Evolutionary conservation across 2,797 vertebrate genomes (phyloP).

Genomic region (Pseudomugil gertrudae): DNA sequence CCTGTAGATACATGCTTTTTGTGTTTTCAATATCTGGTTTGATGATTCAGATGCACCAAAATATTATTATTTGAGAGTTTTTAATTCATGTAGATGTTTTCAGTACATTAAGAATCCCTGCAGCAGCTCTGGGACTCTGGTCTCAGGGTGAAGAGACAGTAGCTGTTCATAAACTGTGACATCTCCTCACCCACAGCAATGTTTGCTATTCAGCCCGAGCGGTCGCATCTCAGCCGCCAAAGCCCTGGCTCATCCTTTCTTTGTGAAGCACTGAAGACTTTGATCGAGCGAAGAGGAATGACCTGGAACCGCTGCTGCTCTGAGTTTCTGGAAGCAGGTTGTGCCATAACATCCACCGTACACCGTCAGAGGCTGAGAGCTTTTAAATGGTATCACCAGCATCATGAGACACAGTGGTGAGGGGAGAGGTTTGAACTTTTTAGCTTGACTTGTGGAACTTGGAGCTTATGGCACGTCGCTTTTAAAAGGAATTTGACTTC

Average conservation of each 20-base stretch:
- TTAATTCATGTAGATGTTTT: neutral
- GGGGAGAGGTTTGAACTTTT: neutral
- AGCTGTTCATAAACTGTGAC: constrained; percentile 1
- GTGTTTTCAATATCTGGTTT: neutral
- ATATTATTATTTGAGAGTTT: neutral
- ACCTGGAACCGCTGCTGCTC: neutral
- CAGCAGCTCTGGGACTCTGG: neutral
- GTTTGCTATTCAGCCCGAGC: constrained; percentile 76
- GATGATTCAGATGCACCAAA: neutral
- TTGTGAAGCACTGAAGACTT: constrained; percentile 57
- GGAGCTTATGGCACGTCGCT: constrained; percentile 15
- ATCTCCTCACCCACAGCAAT: constrained; percentile 69
- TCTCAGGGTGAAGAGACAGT: neutral
- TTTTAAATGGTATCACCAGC: constrained; percentile 18
- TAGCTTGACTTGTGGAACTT: constrained; percentile 4
- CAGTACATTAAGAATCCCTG: neutral
- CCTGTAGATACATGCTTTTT: neutral
- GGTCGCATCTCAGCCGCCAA: constrained; percentile 77
- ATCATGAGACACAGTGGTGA: constrained; percentile 37
- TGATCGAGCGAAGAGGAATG: neutral
- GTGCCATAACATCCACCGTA: constrained; percentile 14
- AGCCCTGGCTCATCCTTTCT: constrained; percentile 80
- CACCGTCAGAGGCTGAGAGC: neutral
- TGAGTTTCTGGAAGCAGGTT: constrained; percentile 2
- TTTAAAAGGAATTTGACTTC: neutral